Evolutionary conservation across 2,797 vertebrate genomes (phyloP), one percentile per base, ranked within the genome.

Genomic region (Ceyx erithaca): DNA sequence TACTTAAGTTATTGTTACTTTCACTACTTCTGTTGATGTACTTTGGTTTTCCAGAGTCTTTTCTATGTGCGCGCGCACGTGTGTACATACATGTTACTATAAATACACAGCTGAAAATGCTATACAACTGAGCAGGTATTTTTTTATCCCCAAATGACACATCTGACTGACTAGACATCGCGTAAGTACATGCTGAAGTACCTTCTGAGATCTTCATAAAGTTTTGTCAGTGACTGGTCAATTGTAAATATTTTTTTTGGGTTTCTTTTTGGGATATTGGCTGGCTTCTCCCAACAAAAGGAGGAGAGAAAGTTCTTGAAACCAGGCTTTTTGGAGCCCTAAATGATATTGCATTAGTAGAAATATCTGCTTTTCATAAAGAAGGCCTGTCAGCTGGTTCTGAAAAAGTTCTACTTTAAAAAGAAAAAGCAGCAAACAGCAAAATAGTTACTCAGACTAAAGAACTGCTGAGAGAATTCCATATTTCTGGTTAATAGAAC

Each of bases 1-100:
- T 95, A 95, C 95, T 97, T 97, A 98, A 98, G 97, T 98, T 98
- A 98, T 98, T 94, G 89, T 93, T 97, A 91, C 87, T 91, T 97
- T 95, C 97, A 94, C 90, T 97, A 85, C 87, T 93, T 96, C 83
- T 96, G 97, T 98, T 96, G 70, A 91, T 96, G 92, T 97, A 95
- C 97, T 96, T 96, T 97, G 94, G 94, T 97, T 97, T 97, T 57
- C 97, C 96, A 90, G 93, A 91, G 85, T 97, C 95, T 95, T 96
- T 95, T 96, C 93, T 97, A 93, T 96, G 92, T 94, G 93, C 1
- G 72, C 41, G 85, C 4, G 72, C 9, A 58, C 93, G 80, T 90
- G 54, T 33, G 63, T 19, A 75, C 14, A 84, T 58, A 94, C 77
- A 84, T 89, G 72, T 90, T 63, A 92, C 88, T 96, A 97, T 95